Evolutionary conservation across 1,140 invertebrate species (phyloP).

Genomic region (Archegozetes longisetosus): DNA sequence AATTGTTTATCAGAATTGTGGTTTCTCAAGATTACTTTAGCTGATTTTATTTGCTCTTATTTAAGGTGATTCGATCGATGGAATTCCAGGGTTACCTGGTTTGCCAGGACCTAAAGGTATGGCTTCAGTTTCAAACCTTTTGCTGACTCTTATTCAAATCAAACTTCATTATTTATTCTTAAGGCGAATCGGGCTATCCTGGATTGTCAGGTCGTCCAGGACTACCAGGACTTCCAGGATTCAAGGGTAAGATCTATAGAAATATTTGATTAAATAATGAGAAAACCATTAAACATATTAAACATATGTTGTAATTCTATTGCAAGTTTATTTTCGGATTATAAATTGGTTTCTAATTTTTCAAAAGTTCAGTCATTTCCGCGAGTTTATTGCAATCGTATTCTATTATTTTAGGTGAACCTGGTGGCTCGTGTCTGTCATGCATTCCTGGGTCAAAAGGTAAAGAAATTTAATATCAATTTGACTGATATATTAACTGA

Average conservation of each 20-base stretch:
- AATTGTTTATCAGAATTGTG: too few species aligned
- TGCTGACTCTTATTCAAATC: too few species aligned
- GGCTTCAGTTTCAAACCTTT: too few species aligned
- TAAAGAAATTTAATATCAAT: neutral
- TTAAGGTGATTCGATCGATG: neutral
- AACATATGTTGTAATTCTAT: too few species aligned
- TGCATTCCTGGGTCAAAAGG: neutral
- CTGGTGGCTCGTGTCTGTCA: neutral
- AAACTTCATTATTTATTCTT: too few species aligned
- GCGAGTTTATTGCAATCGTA: too few species aligned
- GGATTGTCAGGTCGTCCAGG: conserved; percentile 32
- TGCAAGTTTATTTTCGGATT: too few species aligned
- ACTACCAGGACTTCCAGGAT: conserved; percentile 22
- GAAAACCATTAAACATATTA: neutral
- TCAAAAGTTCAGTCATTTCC: too few species aligned
- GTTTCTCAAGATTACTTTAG: too few species aligned
- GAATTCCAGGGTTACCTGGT: conserved; percentile 11
- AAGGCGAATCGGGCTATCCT: neutral
- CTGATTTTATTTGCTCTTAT: neutral
- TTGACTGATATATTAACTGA: neutral
- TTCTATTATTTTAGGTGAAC: neutral
- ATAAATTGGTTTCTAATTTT: too few species aligned
- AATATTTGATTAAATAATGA: neutral
- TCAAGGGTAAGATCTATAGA: neutral
- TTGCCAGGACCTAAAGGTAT: conserved; percentile 1